Conservation (phyloP, 2,797 vertebrate genomes). For the Danio choprae region DNA sequence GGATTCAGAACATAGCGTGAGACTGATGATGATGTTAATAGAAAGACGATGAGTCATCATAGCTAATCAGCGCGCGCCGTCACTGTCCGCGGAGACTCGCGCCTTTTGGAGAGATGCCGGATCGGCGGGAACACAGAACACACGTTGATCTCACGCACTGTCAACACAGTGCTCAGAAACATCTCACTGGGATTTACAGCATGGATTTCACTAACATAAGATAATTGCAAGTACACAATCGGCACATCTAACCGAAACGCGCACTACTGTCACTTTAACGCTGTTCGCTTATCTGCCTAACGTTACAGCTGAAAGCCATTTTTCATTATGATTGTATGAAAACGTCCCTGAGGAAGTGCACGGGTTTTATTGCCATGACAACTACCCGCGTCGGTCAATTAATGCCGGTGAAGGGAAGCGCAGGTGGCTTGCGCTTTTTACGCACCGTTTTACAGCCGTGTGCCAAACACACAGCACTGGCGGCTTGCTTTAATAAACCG, state of each 20-base stretch:
- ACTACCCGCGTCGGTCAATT: slow-evolving; percentile 36
- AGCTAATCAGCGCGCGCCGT: slow-evolving; percentile 8
- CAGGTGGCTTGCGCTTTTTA: slow-evolving; percentile 13
- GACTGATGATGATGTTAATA: not conserved
- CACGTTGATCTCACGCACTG: not conserved
- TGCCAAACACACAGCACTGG: not conserved
- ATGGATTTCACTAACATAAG: not conserved
- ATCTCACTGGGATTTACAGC: not conserved
- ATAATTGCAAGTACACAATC: not conserved
- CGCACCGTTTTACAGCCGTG: not conserved
- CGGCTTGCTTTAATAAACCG: not conserved
- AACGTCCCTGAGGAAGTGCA: slow-evolving; percentile 6
- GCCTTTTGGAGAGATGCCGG: not conserved
- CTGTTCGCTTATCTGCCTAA: not conserved
- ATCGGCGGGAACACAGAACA: slow-evolving; percentile 6
- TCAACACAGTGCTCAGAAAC: not conserved
- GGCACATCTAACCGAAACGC: not conserved
- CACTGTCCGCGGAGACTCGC: not conserved
- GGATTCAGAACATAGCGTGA: not conserved
- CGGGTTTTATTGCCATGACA: slow-evolving; percentile 30
- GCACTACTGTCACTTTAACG: not conserved
- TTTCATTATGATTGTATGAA: not conserved
- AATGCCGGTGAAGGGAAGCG: slow-evolving; percentile 1
- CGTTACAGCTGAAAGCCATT: not conserved
- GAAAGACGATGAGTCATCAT: slow-evolving; percentile 43